Conservation (phyloP, 2,888 invertebrate species). For the Monopis laevigella region DNA sequence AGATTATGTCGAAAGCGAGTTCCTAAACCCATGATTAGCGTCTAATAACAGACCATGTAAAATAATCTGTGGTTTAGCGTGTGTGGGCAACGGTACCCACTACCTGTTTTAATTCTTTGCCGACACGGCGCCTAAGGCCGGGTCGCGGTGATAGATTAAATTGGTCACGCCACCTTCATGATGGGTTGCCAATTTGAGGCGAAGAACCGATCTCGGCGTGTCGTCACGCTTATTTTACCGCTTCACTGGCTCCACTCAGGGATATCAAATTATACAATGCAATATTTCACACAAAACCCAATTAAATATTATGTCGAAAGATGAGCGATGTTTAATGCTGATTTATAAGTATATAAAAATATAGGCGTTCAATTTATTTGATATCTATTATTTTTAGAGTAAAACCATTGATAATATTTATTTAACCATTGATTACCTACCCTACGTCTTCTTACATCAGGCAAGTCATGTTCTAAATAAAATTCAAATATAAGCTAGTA, state of each 20-base stretch:
- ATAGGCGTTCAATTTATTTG: too few relatives aligned
- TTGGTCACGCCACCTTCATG: slow-evolving; percentile 63
- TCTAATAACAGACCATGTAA: slow-evolving; percentile 7
- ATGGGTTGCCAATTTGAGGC: slow-evolving; percentile 57
- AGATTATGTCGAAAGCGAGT: slow-evolving; percentile 8
- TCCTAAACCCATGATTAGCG: slow-evolving; percentile 2
- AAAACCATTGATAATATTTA: too few relatives aligned
- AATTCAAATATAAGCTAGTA: too few relatives aligned
- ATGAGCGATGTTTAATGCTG: too few relatives aligned
- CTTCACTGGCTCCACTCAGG: slow-evolving; percentile 21
- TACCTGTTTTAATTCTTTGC: slow-evolving; percentile 46
- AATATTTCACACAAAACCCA: slow-evolving; percentile 6
- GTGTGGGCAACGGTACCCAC: slow-evolving; percentile 17
- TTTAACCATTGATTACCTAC: too few relatives aligned
- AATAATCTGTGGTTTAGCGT: slow-evolving; percentile 8
- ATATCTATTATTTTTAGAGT: too few relatives aligned
- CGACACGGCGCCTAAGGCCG: slow-evolving; percentile 49
- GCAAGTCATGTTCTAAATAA: too few relatives aligned
- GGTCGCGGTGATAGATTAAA: slow-evolving; percentile 61
- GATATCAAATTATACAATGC: slow-evolving; percentile 10
- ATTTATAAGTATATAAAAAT: too few relatives aligned
- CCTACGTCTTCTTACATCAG: too few relatives aligned
- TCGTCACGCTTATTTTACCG: slow-evolving; percentile 48
- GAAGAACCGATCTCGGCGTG: slow-evolving; percentile 28
- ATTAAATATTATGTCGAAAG: slow-evolving; percentile 1